These are phyloP conservation scores for Campoletis raptor DNA, from an alignment of 2,888 invertebrate species.

Conservation along the genomic window DNA sequence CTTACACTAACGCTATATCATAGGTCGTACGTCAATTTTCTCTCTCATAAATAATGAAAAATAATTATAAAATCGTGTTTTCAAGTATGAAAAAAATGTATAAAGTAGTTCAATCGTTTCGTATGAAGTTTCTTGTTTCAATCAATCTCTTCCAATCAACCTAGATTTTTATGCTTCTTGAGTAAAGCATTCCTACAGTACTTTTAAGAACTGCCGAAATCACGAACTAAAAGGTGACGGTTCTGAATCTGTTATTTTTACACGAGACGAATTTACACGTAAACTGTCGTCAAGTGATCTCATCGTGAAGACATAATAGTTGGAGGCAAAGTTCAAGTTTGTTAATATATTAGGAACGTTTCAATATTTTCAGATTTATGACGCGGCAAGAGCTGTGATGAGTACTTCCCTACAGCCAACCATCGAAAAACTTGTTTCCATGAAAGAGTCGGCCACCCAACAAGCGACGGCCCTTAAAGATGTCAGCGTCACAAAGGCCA, in stretches of 20 bases:
- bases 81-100: neutral
- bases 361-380: constrained; percentile 78
- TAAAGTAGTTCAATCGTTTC: neutral
- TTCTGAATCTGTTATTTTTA: neutral
- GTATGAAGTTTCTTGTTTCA: neutral
- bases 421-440: constrained; percentile 83
- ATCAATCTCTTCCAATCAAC: neutral
- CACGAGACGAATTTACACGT: neutral
- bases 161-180: neutral
- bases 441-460: constrained; percentile 86
- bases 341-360: neutral
- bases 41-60: neutral
- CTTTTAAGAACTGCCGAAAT: no score
- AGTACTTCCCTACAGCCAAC: constrained; percentile 81
- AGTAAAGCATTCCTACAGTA: no score
- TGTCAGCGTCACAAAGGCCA: constrained; percentile 90
- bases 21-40: no score
- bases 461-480: constrained; percentile 89
- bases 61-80: neutral
- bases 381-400: constrained; percentile 82
- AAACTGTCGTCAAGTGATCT: neutral
- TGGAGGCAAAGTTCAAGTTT: constrained; percentile 41
- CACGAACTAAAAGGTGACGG: no score
- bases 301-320: neutral
- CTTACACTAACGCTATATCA: no score